These are phyloP conservation scores for Camelus bactrianus DNA, from an alignment of 2,113 vertebrate species.

Conservation along the genomic window DNA sequence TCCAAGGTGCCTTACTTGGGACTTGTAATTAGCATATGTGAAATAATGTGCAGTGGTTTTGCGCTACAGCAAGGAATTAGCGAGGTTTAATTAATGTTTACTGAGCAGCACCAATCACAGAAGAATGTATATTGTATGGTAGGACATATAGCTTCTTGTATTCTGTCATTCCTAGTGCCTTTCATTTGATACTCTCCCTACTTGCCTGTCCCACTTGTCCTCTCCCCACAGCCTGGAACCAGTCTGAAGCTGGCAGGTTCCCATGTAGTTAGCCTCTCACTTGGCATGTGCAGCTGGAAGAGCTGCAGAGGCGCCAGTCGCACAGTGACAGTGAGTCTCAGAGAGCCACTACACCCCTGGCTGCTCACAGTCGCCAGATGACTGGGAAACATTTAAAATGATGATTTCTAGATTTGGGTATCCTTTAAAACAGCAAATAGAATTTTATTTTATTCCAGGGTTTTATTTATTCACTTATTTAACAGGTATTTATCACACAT, in stretches of 20 bases:
- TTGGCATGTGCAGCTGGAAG: neutral
- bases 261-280: neutral
- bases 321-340: neutral
- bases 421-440: neutral
- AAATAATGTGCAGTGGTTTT: neutral
- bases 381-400: neutral
- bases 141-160: neutral
- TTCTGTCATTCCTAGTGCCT: neutral
- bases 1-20: neutral
- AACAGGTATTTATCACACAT: neutral
- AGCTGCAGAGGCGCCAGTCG: neutral
- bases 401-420: neutral
- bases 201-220: neutral
- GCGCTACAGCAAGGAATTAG: neutral
- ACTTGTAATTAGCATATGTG: neutral
- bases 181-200: neutral
- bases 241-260: neutral
- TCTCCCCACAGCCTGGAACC: neutral
- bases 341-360: neutral
- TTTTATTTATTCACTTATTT: neutral
- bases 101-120: neutral
- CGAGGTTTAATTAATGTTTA: neutral
- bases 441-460: neutral
- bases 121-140: neutral
- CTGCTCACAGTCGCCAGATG: neutral